Evolutionary conservation across 2,797 vertebrate species (phyloP).

Genomic region (Pipistrellus nathusii): DNA sequence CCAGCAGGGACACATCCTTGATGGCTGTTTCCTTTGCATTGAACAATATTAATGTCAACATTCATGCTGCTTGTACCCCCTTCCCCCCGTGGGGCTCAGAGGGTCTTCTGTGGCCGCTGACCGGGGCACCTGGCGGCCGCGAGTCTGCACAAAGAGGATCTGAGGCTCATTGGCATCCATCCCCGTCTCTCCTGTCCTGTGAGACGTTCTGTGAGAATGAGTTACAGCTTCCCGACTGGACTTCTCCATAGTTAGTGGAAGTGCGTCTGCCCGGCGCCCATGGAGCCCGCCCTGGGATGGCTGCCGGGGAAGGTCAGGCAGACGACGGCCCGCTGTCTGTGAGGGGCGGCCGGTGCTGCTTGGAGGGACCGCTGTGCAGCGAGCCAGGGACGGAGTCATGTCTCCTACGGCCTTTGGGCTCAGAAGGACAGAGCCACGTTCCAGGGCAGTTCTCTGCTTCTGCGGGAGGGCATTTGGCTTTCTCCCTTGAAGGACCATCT

Average conservation of each 20-base stretch:
- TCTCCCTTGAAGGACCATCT: not conserved
- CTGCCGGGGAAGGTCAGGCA: too few species aligned
- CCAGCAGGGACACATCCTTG: not conserved
- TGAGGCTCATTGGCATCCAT: slow-evolving; percentile 27
- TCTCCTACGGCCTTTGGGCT: not conserved
- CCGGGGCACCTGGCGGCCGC: not conserved
- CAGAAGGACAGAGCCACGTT: not conserved
- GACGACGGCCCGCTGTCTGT: not conserved
- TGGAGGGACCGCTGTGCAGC: not conserved
- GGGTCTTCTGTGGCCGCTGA: slow-evolving; percentile 22
- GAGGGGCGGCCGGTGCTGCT: not conserved
- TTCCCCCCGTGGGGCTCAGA: not conserved
- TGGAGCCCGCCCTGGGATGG: not conserved
- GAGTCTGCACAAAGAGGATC: not conserved
- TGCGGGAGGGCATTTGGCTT: not conserved
- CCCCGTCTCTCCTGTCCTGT: not conserved
- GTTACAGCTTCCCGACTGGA: not conserved
- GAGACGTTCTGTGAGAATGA: slow-evolving; percentile 1
- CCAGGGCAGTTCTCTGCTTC: not conserved
- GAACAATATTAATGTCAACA: not conserved
- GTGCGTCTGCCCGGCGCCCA: not conserved
- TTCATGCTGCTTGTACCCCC: not conserved
- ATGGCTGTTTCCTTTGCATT: slow-evolving; percentile 63
- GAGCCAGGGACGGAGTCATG: not conserved
- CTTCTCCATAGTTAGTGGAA: slow-evolving; percentile 15